Evolutionary conservation across 2,888 invertebrate species (phyloP).

Genomic region (Scaptomyza parva): DNA sequence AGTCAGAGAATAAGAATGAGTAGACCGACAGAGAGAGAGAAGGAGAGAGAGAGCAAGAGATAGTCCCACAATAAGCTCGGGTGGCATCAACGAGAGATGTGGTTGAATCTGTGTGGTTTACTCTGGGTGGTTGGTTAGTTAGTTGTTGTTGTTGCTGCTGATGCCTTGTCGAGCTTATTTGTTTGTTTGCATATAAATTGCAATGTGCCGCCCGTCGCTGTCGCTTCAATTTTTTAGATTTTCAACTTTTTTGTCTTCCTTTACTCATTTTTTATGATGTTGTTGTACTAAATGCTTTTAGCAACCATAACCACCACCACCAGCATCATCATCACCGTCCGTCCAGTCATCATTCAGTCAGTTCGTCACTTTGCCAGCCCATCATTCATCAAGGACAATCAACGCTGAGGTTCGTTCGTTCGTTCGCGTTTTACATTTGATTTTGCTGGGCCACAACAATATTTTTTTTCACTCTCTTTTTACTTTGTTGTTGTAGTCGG

Average conservation of each 20-base stretch:
- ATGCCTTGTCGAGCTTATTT: conserved; percentile 65
- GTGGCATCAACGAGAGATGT: conserved; percentile 1
- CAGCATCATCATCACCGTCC: neutral
- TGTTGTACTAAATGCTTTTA: conserved; percentile 67
- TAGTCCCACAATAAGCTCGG: conserved; percentile 10
- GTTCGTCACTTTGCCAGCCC: conserved; percentile 33
- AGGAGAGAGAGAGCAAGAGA: conserved; percentile 2
- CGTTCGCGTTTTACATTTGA: conserved; percentile 61
- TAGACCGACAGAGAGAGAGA: neutral
- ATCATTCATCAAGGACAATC: conserved; percentile 72
- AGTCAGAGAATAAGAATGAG: conserved; percentile 33
- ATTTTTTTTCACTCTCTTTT: conserved; percentile 8
- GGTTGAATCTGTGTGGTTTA: neutral
- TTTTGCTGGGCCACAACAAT: conserved; percentile 39
- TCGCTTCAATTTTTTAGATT: conserved; percentile 59
- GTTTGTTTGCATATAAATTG: conserved; percentile 80
- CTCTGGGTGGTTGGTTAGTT: conserved; percentile 23
- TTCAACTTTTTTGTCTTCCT: conserved; percentile 51
- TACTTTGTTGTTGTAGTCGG: conserved; percentile 5
- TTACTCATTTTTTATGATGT: conserved; percentile 18
- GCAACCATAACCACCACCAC: conserved; percentile 28
- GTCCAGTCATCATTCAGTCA: conserved; percentile 24
- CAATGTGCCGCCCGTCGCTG: conserved; percentile 60
- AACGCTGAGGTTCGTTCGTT: conserved; percentile 55
- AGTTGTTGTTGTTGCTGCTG: conserved; percentile 18